Base-by-base conservation (phyloP, 2,797 vertebrate species). In the Borostomias antarcticus region DNA sequence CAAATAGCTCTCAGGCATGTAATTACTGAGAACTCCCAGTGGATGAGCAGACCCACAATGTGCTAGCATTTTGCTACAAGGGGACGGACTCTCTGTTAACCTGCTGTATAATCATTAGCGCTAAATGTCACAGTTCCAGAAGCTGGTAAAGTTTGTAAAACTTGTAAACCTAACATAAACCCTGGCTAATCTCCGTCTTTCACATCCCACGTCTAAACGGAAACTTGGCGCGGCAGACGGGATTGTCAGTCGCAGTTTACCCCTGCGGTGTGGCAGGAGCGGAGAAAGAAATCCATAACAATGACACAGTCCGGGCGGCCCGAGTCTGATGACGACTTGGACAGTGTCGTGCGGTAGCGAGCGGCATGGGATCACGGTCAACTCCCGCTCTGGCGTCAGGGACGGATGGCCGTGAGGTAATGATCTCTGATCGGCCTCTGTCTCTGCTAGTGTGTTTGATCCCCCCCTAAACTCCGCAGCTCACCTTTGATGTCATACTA, bases 361-460 rank as follows among this genome's bases (percentile, higher is more conserved):
- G 77, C 76, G 77, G 76, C 40, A 53, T 74, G 62, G 51, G 68
- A 79, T 82, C 74, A 81, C 63, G 74, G 62, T 51, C 50, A 37
- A n/a, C 21, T 69, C 25, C 68, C 51, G 17, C n/a, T 62, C 63
- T 47, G 43, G 72, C 53, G 58, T 60, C 66, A 21, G 25, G 54
- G 48, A 26, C 63, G 32, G 57, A 45, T 67, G 62, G 13, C 57
- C 9, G 63, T 76, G 74, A 85, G 68, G 70, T 75, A 66, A 70
- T 72, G 37, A 50, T 2, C 26, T 29, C 32, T 69, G 19, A 53
- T 65, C 59, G 67, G 67, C 54, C 66, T 66, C 61, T 51, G 61
- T 47, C 30, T 65, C 33, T 63, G 13, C 21, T 11, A 21, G n/a
- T 52, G 47, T 1, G 0, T 32, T 64, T 45, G 25, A 69, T 72